Evolutionary conservation across 1,140 invertebrate genomes (phyloP).

Genomic region (Babylonia areolata): DNA sequence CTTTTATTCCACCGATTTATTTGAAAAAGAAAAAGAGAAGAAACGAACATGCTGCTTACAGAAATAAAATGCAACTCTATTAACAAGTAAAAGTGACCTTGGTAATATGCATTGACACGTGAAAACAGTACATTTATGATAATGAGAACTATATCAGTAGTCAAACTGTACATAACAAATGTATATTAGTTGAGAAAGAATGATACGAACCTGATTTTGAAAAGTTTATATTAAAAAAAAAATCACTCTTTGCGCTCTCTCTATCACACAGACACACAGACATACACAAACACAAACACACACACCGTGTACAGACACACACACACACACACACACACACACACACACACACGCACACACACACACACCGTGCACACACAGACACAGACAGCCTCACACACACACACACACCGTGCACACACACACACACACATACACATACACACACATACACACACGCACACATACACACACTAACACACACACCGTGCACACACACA

Average conservation of each 20-base stretch:
- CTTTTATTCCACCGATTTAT: too few relatives aligned
- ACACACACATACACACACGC: neutral
- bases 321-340: slow-evolving; percentile 2
- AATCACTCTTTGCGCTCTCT: neutral
- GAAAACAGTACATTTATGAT: neutral
- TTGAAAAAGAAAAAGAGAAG: too few relatives aligned
- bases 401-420: neutral
- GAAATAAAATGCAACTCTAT: too few relatives aligned
- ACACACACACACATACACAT: neutral
- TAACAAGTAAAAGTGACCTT: too few relatives aligned
- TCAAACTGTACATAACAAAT: neutral
- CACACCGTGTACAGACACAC: neutral
- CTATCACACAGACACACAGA: neutral
- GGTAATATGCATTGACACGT: neutral
- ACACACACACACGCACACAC: neutral
- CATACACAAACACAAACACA: neutral
- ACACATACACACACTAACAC: neutral
- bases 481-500: neutral
- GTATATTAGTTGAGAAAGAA: neutral
- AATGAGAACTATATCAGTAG: neutral
- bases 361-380: neutral
- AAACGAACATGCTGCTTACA: too few relatives aligned
- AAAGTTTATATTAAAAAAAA: too few relatives aligned
- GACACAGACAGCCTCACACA: neutral
- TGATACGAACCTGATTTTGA: neutral